Evolutionary conservation across 2,888 invertebrate species (phyloP).

Genomic region (Dysmachus trigonus): DNA sequence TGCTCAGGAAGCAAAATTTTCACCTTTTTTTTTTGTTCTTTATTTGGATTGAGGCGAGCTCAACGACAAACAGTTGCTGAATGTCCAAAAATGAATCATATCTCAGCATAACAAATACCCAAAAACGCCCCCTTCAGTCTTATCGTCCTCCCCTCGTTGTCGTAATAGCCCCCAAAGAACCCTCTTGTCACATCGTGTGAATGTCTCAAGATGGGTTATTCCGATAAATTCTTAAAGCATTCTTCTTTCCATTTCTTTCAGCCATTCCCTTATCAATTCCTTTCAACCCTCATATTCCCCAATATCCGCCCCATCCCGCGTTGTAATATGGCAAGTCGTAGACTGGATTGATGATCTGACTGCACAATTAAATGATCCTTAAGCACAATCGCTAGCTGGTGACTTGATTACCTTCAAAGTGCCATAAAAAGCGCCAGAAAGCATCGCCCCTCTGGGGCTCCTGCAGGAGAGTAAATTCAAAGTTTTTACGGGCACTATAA

Average conservation of each 20-base stretch:
- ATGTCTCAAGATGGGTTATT: background rate
- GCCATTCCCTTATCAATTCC: background rate
- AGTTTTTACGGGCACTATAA: background rate
- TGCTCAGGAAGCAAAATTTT: background rate
- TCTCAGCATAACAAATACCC: background rate
- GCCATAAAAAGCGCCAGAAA: background rate
- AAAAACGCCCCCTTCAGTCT: background rate
- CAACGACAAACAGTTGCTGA: background rate
- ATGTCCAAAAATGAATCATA: background rate
- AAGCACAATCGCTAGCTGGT: background rate
- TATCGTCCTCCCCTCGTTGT: background rate
- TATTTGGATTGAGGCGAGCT: background rate
- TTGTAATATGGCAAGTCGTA: background rate
- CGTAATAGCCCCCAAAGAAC: background rate
- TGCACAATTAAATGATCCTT: constrained; percentile 22
- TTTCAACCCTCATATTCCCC: background rate
- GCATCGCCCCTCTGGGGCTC: background rate
- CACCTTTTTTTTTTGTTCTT: background rate
- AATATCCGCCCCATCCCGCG: background rate
- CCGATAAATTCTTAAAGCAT: background rate
- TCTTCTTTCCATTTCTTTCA: background rate
- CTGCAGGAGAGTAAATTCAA: background rate
- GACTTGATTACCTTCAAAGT: background rate
- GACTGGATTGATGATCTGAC: constrained; percentile 4
- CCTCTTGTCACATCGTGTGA: background rate